A percentile compares a stretch with the other conserved stretches of the same genome.
Conservation (phyloP, 2,113 vertebrate species). For the Neodontobutis hainanensis region DNA sequence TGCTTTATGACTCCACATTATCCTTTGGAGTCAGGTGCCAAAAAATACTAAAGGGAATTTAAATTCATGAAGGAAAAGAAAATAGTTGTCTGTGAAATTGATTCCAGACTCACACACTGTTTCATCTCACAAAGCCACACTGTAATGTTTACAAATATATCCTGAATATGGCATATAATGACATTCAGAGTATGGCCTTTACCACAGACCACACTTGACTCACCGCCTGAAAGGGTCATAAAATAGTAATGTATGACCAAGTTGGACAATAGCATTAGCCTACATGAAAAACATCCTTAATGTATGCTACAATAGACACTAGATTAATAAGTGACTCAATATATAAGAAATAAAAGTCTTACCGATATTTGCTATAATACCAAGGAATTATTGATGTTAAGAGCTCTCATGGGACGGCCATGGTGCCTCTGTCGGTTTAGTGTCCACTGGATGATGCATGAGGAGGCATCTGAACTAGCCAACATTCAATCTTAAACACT, state of each 20-base stretch:
- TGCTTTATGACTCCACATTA: not conserved
- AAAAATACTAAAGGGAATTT: slow-evolving; percentile 8
- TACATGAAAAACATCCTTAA: slow-evolving; percentile 7
- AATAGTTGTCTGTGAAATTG: slow-evolving; percentile 46
- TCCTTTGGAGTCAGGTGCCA: slow-evolving; percentile 2
- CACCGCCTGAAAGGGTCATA: slow-evolving; percentile 43
- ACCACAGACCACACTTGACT: slow-evolving; percentile 37
- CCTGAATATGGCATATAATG: slow-evolving; percentile 61
- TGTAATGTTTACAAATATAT: slow-evolving; percentile 50
- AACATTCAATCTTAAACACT: not conserved
- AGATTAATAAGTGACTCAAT: not conserved
- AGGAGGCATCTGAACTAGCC: not conserved
- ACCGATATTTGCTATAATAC: slow-evolving; percentile 7
- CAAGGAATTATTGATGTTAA: slow-evolving; percentile 11
- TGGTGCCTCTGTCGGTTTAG: not conserved
- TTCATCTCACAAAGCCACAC: slow-evolving; percentile 50
- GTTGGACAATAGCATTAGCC: slow-evolving; percentile 9
- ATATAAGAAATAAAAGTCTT: not conserved
- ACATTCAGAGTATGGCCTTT: slow-evolving; percentile 67
- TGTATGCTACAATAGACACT: slow-evolving; percentile 7
- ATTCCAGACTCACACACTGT: slow-evolving; percentile 40
- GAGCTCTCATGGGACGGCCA: not conserved
- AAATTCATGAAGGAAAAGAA: slow-evolving; percentile 43
- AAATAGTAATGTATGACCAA: slow-evolving; percentile 28
- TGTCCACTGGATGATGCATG: not conserved